Conservation (phyloP, 2,797 vertebrate genomes). For the Poliocrania exsul region DNA sequence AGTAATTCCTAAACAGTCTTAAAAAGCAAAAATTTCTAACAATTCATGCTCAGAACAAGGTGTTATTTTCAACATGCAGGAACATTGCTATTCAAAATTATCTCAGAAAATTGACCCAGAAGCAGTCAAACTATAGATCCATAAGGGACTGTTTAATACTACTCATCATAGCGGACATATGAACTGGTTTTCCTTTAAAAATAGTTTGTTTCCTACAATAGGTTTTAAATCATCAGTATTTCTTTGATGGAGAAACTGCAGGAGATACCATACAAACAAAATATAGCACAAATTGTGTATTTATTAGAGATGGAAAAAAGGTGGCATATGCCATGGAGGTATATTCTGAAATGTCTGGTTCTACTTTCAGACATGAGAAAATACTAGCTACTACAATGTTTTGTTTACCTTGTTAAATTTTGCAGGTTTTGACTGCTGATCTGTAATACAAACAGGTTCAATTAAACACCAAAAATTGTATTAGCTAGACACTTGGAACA, state of each 20-base stretch:
- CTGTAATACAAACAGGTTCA: background rate
- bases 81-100: background rate
- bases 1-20: background rate
- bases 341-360: background rate
- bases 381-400: background rate
- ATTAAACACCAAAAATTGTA: background rate
- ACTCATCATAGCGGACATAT: background rate
- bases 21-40: background rate
- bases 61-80: background rate
- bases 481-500: background rate
- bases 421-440: background rate
- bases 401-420: background rate
- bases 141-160: background rate
- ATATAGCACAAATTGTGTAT: background rate
- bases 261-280: background rate
- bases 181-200: background rate
- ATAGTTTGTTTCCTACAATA: background rate
- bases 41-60: background rate
- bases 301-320: background rate
- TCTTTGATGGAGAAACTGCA: background rate
- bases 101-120: background rate
- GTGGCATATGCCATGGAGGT: background rate
- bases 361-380: slow-evolving; percentile 17
- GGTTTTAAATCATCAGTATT: background rate
- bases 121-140: background rate